These are phyloP conservation scores for Morone saxatilis DNA, from an alignment of 2,113 vertebrate genomes.

Conservation along the genomic window DNA sequence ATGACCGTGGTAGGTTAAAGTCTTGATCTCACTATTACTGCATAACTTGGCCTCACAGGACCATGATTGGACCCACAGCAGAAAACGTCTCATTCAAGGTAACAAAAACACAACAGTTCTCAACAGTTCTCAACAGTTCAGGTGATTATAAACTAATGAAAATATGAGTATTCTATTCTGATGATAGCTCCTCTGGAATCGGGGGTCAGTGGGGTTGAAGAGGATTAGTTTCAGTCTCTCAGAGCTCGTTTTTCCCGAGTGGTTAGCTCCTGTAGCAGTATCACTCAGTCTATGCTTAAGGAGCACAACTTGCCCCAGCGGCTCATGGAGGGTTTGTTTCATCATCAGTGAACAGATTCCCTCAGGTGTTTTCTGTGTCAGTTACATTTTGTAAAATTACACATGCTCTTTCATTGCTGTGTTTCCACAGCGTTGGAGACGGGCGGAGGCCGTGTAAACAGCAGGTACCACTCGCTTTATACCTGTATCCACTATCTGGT, in stretches of 20 bases:
- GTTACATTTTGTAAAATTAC: neutral
- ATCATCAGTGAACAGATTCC: neutral
- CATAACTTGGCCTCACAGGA: too few species aligned
- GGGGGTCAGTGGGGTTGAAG: neutral
- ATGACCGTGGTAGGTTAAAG: too few species aligned
- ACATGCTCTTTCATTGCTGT: neutral
- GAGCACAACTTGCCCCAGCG: neutral
- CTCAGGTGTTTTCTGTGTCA: neutral
- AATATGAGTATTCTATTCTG: too few species aligned
- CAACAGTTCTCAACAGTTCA: too few species aligned
- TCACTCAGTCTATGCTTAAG: neutral
- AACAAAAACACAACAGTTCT: too few species aligned
- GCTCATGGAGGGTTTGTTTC: neutral
- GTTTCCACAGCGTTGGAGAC: neutral
- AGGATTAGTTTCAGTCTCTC: neutral
- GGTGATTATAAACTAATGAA: too few species aligned
- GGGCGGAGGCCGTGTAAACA: neutral
- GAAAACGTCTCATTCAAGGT: too few species aligned
- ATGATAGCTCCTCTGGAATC: too few species aligned
- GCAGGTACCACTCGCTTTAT: neutral
- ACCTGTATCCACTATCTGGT: neutral
- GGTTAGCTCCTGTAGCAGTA: neutral
- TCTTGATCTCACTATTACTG: too few species aligned
- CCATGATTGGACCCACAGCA: too few species aligned
- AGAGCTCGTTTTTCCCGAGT: neutral